phyloP scores from a whole-genome alignment of 2,113 vertebrate genomes.

The Lontra canadensis region DNA sequence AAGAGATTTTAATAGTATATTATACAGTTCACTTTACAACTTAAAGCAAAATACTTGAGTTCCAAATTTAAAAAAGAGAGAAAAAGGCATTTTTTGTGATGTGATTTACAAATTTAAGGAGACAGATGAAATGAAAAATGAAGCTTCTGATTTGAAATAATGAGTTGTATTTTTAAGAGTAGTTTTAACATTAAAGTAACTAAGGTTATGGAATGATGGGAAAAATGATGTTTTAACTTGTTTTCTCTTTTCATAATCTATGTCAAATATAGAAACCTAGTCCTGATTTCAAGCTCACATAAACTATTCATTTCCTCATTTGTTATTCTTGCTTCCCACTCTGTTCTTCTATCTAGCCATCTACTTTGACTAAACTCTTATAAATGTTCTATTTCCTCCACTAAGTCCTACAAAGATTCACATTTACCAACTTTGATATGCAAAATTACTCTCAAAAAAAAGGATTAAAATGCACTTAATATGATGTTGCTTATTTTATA shows the following conservation, averaged over 20 bases:
- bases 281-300: neutral
- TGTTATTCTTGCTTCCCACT: neutral
- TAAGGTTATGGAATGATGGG: neutral
- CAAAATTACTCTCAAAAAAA: neutral
- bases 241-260: neutral
- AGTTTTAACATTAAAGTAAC: neutral
- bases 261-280: neutral
- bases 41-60: neutral
- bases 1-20: neutral
- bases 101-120: neutral
- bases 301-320: neutral
- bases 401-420: neutral
- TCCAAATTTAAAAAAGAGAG: neutral
- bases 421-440: neutral
- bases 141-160: neutral
- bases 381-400: neutral
- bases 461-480: conserved; percentile 33
- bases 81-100: neutral
- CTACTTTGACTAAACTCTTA: neutral
- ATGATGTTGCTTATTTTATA: neutral
- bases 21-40: conserved; percentile 2
- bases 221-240: neutral
- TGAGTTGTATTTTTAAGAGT: neutral
- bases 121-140: conserved; percentile 15
- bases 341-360: neutral